Evolutionary conservation across 2,113 vertebrate species (phyloP), one percentile per base, ranked within the genome.

Genomic region (Corythornis madagascariensis): DNA sequence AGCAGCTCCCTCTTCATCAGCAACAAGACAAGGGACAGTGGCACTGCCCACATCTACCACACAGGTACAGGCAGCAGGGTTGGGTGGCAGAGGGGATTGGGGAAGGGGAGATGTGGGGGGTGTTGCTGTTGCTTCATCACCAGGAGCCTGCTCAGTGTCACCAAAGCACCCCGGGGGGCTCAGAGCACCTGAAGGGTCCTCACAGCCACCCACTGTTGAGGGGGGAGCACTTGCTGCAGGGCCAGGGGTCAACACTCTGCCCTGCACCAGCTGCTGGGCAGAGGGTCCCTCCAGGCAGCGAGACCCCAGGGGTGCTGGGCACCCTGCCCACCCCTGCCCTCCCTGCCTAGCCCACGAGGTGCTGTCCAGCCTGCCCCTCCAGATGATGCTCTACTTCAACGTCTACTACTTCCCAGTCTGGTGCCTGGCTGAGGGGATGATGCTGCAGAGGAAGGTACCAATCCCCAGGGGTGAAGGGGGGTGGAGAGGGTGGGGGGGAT

Each of bases 351-450:
- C 87, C 53, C 97, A 96, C 0, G 95, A 98, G 86, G 80, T 98
- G 77, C 96, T 98, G 53, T 97, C 98, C 80, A 97, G 98, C 86
- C 97, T 99, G n/a, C 98, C 98, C 7, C 97, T 99, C 28, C 98
- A 99, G 96, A 98, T 98, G 98, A 93, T 98, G 66, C 97, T 99
- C 19, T 99, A 98, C 95, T 99, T 99, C 97, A 98, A 98, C 9
- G 88, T 86, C 89, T 97, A 96, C 94, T 99, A 97, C 93, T 98
- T 98, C 52, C 98, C 98, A 0, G 97, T 97, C 29, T 99, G 98
- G 98, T 98, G 97, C 96, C 74, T 98, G 90, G 98, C 98, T 3
- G 98, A 98, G 63, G 97, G 98, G 16, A 74, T 96, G 72, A 98
- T 98, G 98, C 79, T 99, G 90, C 96, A 98, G 35, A 94, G 98